A percentile compares a stretch with the other conserved stretches of the same genome.
Conservation (phyloP, 2,797 vertebrate species). For the Channa striata region DNA sequence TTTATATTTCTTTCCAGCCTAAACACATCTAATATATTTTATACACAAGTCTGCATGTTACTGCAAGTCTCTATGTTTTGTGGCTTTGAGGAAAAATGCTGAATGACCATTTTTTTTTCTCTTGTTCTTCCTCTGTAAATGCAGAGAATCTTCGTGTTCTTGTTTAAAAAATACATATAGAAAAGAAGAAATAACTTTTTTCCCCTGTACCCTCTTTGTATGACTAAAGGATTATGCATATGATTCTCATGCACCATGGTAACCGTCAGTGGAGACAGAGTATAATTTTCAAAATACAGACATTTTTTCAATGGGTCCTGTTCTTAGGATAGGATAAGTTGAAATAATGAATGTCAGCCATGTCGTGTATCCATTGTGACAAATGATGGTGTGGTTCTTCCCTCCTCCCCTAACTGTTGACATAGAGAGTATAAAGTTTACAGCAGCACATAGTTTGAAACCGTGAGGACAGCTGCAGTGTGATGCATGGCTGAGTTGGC, state of each 20-base stretch:
- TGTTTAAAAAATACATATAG: too few species aligned
- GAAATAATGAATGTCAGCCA: constrained; percentile 16
- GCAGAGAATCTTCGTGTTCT: constrained; percentile 16
- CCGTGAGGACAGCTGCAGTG: constrained; percentile 45
- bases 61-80: constrained; percentile 13
- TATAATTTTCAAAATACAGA: not conserved
- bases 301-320: too few species aligned
- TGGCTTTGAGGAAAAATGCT: constrained; percentile 29
- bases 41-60: constrained; percentile 18
- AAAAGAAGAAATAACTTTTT: too few species aligned
- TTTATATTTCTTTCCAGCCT: not conserved
- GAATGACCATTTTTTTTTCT: constrained; percentile 22
- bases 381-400: not conserved
- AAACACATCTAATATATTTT: not conserved
- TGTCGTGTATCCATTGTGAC: constrained; percentile 1
- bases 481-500: constrained; percentile 37
- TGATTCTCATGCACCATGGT: too few species aligned
- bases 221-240: too few species aligned
- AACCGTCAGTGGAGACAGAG: not conserved
- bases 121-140: constrained; percentile 30
- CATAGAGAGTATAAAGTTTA: not conserved
- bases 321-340: not conserved
- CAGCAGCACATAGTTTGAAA: not conserved
- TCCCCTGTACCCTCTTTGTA: too few species aligned
- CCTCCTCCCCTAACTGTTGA: not conserved